A percentile compares a stretch with the other conserved stretches of the same genome.
phyloP scores from a whole-genome alignment of 1,140 invertebrate genomes.

The Tyrophagus putrescentiae region DNA sequence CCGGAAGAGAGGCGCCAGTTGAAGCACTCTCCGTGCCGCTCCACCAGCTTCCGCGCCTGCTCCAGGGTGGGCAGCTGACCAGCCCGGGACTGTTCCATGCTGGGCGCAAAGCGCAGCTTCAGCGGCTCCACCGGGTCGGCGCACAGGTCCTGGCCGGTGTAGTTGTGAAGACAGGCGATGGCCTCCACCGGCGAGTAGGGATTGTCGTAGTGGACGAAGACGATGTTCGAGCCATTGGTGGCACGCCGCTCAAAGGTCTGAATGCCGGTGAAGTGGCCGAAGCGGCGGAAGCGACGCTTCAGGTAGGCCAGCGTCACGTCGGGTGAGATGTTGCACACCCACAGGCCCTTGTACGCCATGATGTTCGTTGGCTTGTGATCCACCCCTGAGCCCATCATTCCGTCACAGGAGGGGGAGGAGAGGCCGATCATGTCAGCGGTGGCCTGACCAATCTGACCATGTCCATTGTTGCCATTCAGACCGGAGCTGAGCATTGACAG shows the following conservation, averaged over 20 bases:
- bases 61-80: constrained; percentile 16
- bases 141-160: constrained; percentile 10
- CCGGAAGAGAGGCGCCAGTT: constrained; percentile 19
- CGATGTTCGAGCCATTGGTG: constrained; percentile 18
- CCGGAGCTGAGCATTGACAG: no score
- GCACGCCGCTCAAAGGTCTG: constrained; percentile 19
- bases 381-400: background rate
- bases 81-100: constrained; percentile 17
- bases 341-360: constrained; percentile 19
- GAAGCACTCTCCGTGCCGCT: constrained; percentile 17
- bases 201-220: constrained; percentile 20
- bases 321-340: constrained; percentile 19
- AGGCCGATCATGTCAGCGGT: background rate
- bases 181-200: constrained; percentile 8
- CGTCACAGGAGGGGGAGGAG: background rate
- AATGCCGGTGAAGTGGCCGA: constrained; percentile 19
- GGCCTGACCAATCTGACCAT: no score
- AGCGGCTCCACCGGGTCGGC: constrained; percentile 2
- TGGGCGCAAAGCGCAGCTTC: constrained; percentile 14
- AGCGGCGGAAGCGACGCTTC: constrained; percentile 14
- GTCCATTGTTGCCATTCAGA: no score
- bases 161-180: background rate
- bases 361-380: constrained; percentile 18
- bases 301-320: background rate
- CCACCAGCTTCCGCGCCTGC: constrained; percentile 13